These are phyloP conservation scores for Acromyrmex echinatior DNA, from an alignment of 1,140 invertebrate genomes.

Conservation along the genomic window DNA sequence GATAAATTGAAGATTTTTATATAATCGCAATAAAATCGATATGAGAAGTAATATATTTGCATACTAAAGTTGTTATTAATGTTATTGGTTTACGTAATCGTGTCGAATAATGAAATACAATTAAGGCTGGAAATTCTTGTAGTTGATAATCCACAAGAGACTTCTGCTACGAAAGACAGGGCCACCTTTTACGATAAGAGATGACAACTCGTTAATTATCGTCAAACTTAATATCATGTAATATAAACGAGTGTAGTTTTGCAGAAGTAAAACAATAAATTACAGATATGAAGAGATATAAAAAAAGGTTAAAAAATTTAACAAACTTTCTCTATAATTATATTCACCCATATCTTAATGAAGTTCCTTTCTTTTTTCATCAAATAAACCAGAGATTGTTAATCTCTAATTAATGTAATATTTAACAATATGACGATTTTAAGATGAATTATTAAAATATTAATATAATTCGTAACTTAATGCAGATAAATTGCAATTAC, in stretches of 20 bases:
- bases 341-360: constrained; percentile 16
- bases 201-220: constrained; percentile 77
- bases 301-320: background rate
- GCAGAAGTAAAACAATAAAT: constrained; percentile 34
- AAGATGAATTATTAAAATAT: constrained; percentile 3
- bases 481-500: background rate
- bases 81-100: constrained; percentile 3
- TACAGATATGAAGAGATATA: background rate
- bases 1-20: constrained; percentile 5
- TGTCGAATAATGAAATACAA: constrained; percentile 53
- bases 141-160: background rate
- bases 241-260: background rate
- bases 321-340: constrained; percentile 13
- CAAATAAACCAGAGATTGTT: constrained; percentile 7
- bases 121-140: constrained; percentile 37
- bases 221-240: background rate
- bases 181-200: constrained; percentile 54
- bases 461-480: background rate
- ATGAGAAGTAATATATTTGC: background rate
- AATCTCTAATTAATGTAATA: background rate
- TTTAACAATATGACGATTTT: background rate
- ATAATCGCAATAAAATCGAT: background rate
- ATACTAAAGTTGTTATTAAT: constrained; percentile 5
- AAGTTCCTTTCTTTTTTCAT: constrained; percentile 16
- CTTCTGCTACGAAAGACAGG: background rate